phyloP scores from a whole-genome alignment of 2,888 invertebrate species.

The Deilephila porcellus region DNA sequence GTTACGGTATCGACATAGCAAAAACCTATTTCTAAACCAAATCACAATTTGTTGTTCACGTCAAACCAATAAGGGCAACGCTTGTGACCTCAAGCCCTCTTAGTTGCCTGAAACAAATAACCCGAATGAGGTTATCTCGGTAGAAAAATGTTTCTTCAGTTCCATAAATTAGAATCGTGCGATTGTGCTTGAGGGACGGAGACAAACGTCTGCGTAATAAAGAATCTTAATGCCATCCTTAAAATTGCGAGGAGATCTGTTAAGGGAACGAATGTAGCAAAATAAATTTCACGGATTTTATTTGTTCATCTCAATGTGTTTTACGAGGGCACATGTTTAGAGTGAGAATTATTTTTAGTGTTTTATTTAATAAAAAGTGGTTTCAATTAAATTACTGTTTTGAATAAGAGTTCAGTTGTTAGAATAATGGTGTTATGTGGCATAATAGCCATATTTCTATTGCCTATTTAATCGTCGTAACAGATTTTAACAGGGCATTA shows the following conservation, averaged over 20 bases:
- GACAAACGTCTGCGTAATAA: constrained; percentile 19
- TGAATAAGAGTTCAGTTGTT: no score
- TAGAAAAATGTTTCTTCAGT: constrained; percentile 6
- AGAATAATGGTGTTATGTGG: no score
- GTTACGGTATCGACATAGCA: background rate
- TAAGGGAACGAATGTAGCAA: constrained; percentile 3
- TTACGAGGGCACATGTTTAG: background rate
- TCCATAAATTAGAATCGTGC: constrained; percentile 13
- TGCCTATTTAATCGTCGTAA: background rate
- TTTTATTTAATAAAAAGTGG: background rate
- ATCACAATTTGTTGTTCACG: background rate
- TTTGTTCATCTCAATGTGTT: constrained; percentile 6
- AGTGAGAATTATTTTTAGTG: background rate
- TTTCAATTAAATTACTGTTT: background rate
- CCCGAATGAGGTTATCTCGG: constrained; percentile 6
- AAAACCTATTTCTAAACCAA: constrained; percentile 8
- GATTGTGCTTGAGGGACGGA: constrained; percentile 17
- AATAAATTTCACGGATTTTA: background rate
- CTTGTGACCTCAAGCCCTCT: constrained; percentile 4
- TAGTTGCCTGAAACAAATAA: constrained; percentile 4
- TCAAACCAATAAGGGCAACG: constrained; percentile 8
- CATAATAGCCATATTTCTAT: no score
- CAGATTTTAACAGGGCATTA: background rate
- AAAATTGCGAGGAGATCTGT: background rate
- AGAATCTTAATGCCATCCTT: background rate